Evolutionary conservation across 1,140 invertebrate species (phyloP), one percentile per base, ranked within the genome.

Genomic region (Aleiodes sp.): DNA sequence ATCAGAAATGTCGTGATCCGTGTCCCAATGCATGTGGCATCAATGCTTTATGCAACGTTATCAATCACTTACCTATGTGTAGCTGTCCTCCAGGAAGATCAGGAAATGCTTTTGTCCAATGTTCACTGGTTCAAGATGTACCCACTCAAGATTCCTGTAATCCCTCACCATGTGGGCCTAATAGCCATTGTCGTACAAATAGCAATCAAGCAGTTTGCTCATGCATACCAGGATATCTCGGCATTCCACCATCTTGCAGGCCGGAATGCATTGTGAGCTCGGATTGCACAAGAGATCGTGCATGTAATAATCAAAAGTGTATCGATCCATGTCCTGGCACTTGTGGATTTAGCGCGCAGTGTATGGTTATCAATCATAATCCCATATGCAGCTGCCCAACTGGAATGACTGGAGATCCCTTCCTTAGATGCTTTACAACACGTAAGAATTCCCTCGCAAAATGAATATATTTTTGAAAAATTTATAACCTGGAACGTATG

Each of bases 1-100:
- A 88, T 70, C 90, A 91, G 73, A 92, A 92, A 86, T 94, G 94
- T 78, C 81, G 88, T 29, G 92, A 95, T 81, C 93, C 93, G 16
- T 95, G 93, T 78, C 86, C 87, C 14, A 91, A 89, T 64, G 89
- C 89, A 19, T 94, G 93, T 82, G 92, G 92, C 0, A 86, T 89
- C 60, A 90, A 90, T 77, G 91, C 92, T 14, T 80, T 88, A 63
- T 94, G 93, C 77, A 86, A 87, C 24, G 90, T 93, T 0, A 87
- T 90, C 60, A 92, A 93, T 76, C 92, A 94, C 76, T 89, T 90
- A 26, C 91, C 92, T 9, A 90, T 90, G 73, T 94, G 92, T 72
- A 89, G 87, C 65, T 94, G 93, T 77, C 87, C 90, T 24, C 73
- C 86, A 31, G 90, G 89, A 63, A 91, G 88, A 78, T 88, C 88